Evolutionary conservation across 2,888 invertebrate species (phyloP).

Genomic region (Polyommatus icarus): DNA sequence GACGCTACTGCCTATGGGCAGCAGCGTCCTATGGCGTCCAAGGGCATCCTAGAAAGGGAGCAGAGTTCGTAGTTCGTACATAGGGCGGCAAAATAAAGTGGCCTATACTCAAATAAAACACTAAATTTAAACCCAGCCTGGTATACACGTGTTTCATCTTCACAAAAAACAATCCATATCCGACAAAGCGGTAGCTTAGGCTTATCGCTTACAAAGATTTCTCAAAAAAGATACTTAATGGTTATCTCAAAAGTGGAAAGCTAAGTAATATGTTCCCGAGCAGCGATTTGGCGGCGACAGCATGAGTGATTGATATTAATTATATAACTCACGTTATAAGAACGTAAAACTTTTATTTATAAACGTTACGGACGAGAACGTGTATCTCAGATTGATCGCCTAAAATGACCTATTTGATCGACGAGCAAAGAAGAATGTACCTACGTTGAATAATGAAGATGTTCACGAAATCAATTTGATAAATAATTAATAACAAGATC

Average conservation of each 20-base stretch:
- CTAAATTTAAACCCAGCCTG: too few species aligned
- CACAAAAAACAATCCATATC: background rate
- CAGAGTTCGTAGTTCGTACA: too few species aligned
- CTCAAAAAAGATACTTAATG: background rate
- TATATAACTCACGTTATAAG: conserved; percentile 13
- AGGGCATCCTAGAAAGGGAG: too few species aligned
- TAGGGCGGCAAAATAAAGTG: too few species aligned
- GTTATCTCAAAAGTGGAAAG: conserved; percentile 3
- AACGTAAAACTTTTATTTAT: conserved; percentile 12
- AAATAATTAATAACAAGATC: background rate
- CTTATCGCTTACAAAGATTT: background rate
- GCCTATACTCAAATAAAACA: too few species aligned
- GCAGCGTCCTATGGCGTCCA: too few species aligned
- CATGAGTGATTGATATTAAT: conserved; percentile 13
- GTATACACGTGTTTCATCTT: background rate
- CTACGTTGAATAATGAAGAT: too few species aligned
- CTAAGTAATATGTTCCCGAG: conserved; percentile 12
- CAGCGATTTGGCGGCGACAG: conserved; percentile 18
- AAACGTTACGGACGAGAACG: background rate
- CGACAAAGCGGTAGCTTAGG: background rate
- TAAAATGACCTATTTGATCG: background rate
- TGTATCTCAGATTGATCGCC: background rate
- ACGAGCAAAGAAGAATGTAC: background rate
- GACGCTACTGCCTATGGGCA: too few species aligned
- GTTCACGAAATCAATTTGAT: background rate